Conservation (phyloP, 2,113 vertebrate species). For the Pseudorhombus dupliciocellatus region DNA sequence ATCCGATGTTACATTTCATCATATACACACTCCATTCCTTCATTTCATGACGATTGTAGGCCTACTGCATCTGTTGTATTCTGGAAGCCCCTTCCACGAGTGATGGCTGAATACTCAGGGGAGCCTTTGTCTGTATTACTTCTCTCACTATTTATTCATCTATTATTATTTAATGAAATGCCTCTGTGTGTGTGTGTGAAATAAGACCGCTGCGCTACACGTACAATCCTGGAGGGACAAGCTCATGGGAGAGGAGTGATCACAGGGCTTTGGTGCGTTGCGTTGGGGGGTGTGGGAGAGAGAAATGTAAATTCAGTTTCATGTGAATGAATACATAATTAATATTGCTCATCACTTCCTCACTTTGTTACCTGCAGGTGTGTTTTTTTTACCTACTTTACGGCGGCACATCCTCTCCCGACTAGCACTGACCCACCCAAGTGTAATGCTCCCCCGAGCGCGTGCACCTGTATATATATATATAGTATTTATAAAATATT, state of each 20-base stretch:
- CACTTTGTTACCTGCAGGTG: conserved; percentile 6
- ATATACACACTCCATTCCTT: neutral
- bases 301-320: neutral
- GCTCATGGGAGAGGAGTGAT: neutral
- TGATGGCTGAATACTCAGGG: neutral
- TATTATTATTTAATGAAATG: neutral
- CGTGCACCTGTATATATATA: conserved; percentile 33
- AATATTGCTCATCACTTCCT: neutral
- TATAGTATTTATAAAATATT: conserved; percentile 18
- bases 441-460: conserved; percentile 10
- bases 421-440: conserved; percentile 15
- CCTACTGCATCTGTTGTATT: neutral
- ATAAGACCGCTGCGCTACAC: neutral
- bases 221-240: neutral
- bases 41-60: neutral
- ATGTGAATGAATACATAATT: neutral
- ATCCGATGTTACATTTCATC: no score
- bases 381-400: neutral
- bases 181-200: neutral
- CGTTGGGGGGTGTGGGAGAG: neutral
- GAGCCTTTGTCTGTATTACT: neutral
- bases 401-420: conserved; percentile 3
- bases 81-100: neutral
- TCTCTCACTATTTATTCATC: neutral
- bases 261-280: neutral